Evolutionary conservation across 2,113 vertebrate genomes (phyloP).

Genomic region (Pseudorectes ferrugineus): DNA sequence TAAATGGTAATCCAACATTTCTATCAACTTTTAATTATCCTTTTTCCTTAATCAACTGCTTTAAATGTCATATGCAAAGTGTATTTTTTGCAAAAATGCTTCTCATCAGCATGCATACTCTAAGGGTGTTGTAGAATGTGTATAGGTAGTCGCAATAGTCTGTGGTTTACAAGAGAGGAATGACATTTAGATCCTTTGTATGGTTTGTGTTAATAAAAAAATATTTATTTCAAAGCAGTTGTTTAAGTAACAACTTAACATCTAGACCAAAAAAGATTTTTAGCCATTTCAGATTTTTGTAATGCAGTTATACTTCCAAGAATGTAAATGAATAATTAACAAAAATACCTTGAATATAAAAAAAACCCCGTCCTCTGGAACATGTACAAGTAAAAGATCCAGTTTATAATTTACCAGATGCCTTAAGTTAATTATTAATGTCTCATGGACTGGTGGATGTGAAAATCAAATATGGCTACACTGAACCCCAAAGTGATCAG

Average conservation of each 20-base stretch:
- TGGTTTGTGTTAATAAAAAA: constrained; percentile 10
- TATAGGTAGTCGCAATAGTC: background rate
- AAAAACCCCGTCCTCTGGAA: background rate
- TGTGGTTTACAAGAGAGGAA: background rate
- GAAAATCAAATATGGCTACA: constrained; percentile 16
- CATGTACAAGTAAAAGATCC: background rate
- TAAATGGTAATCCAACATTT: constrained; percentile 60
- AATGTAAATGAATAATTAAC: background rate
- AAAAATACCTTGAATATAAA: background rate
- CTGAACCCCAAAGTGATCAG: background rate
- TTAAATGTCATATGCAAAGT: constrained; percentile 73
- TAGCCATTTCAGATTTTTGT: background rate
- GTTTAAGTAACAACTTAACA: constrained; percentile 13
- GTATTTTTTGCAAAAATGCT: constrained; percentile 58
- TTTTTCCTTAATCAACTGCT: constrained; percentile 68
- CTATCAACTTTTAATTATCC: constrained; percentile 64
- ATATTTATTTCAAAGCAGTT: background rate
- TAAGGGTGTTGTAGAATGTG: background rate
- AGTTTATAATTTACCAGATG: background rate
- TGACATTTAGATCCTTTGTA: background rate
- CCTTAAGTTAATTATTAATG: background rate
- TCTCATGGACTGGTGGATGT: background rate
- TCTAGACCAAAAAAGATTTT: background rate
- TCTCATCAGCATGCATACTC: constrained; percentile 35
- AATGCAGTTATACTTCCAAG: background rate